Conservation (phyloP, 2,888 invertebrate genomes). For the Spisula subtruncata region DNA sequence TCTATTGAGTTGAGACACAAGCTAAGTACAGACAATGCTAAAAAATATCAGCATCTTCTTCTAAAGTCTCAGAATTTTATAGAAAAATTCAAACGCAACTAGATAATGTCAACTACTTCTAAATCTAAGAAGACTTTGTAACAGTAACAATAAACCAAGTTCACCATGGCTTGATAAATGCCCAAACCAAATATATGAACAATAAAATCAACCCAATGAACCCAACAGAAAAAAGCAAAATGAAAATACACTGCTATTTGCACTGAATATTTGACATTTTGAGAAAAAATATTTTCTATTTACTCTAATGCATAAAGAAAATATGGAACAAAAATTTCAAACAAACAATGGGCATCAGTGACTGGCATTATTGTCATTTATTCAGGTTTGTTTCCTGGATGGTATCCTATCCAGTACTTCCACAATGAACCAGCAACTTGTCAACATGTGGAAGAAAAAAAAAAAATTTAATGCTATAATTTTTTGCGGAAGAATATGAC, state of each 20-base stretch:
- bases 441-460: too few relatives aligned
- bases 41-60: neutral
- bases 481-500: too few relatives aligned
- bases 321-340: neutral
- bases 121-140: neutral
- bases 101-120: constrained; percentile 1
- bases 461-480: too few relatives aligned
- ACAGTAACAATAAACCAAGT: neutral
- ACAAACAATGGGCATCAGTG: neutral
- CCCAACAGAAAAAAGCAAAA: constrained; percentile 25
- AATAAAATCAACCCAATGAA: neutral
- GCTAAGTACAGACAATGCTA: neutral
- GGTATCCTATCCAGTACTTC: too few relatives aligned
- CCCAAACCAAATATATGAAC: constrained; percentile 13
- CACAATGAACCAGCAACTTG: too few relatives aligned
- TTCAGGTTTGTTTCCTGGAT: too few relatives aligned
- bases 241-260: constrained; percentile 17
- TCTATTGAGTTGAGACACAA: neutral
- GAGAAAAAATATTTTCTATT: neutral
- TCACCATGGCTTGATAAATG: constrained; percentile 3
- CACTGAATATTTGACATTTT: neutral
- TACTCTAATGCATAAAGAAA: neutral
- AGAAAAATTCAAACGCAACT: neutral
- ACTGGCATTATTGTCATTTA: neutral
- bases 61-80: neutral